Base-by-base conservation (phyloP, 2,888 invertebrate genomes). In the Melolontha melolontha region DNA sequence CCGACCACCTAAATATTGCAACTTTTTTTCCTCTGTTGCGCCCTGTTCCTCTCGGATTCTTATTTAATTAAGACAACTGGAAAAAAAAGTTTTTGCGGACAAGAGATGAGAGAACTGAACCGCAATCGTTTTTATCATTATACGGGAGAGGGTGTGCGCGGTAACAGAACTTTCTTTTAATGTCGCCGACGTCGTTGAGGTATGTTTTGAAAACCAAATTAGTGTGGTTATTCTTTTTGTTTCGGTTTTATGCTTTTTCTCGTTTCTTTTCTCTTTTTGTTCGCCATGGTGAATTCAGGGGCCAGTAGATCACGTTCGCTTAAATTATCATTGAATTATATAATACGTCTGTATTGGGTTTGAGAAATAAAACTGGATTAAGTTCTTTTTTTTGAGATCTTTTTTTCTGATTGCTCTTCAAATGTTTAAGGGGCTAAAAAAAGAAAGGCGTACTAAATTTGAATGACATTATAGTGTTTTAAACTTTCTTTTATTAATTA, bases 11-110 rank as follows among this genome's bases (percentile, higher is more conserved):
- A 34, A 34, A 10, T 10, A 34, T 34, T 10, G 6, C 22, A 22
- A 47, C 59, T 62, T 47, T 59, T 57, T 44, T 29, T 29, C 44
- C 59, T 29, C 29, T 29, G 29, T 14, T 29, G 57, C 57, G n/a
- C 47, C 47, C 54, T 54, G 47, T 62, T 47, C 47, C 47, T 47
- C 59, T 17, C 59, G 59, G 59, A 62, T 47, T 47, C 59, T 62
- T 62, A 62, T 62, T 62, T 62, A 62, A 62, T 62, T 62, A 62
- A 62, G 59, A 62, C 59, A 62, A 62, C 59, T 49, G 34, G 16
- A 16, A 34, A 62, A 62, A 62, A 62, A 62, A 62, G 59, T 62
- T 62, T 47, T 39, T 12, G 39, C 17, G 47, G 14, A 62, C 34
- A 34, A 34, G 34, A 34, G 7, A 34, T 34, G 34, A 34, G 34